phyloP scores from a whole-genome alignment of 2,888 invertebrate genomes.

The Agelastica alni region DNA sequence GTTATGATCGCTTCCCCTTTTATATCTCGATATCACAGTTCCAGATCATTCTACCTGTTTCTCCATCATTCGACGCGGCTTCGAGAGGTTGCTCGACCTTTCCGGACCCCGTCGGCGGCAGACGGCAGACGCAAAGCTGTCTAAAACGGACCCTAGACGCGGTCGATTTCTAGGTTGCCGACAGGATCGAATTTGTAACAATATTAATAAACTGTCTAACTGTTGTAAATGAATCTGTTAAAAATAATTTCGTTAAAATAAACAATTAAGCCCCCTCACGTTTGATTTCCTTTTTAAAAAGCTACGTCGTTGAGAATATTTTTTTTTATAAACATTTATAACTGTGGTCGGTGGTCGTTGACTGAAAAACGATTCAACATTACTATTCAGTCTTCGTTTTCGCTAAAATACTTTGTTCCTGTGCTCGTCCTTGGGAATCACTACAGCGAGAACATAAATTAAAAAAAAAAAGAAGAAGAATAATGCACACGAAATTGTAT shows the following conservation, averaged over 20 bases:
- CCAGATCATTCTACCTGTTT: too few relatives aligned
- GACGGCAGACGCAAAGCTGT: too few relatives aligned
- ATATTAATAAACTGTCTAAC: background rate
- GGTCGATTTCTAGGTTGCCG: background rate
- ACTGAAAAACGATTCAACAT: constrained; percentile 36
- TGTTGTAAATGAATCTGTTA: background rate
- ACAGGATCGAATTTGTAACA: too few relatives aligned
- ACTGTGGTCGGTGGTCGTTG: constrained; percentile 37
- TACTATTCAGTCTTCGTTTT: constrained; percentile 36
- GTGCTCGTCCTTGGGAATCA: constrained; percentile 32
- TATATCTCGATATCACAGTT: too few relatives aligned
- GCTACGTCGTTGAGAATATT: background rate
- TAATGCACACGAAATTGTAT: constrained; percentile 10
- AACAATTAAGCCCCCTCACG: background rate
- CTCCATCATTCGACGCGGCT: too few relatives aligned
- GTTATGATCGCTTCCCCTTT: too few relatives aligned
- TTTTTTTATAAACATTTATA: constrained; percentile 11
- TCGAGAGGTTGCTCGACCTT: too few relatives aligned
- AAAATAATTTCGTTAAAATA: background rate
- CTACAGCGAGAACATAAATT: constrained; percentile 15
- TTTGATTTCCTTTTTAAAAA: constrained; percentile 2
- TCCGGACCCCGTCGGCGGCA: too few relatives aligned
- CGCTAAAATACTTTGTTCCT: constrained; percentile 27
- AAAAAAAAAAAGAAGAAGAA: constrained; percentile 7
- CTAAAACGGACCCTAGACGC: too few relatives aligned